Evolutionary conservation across 2,113 vertebrate genomes (phyloP), one percentile per base, ranked within the genome.

Genomic region (Hippocampus abdominalis): DNA sequence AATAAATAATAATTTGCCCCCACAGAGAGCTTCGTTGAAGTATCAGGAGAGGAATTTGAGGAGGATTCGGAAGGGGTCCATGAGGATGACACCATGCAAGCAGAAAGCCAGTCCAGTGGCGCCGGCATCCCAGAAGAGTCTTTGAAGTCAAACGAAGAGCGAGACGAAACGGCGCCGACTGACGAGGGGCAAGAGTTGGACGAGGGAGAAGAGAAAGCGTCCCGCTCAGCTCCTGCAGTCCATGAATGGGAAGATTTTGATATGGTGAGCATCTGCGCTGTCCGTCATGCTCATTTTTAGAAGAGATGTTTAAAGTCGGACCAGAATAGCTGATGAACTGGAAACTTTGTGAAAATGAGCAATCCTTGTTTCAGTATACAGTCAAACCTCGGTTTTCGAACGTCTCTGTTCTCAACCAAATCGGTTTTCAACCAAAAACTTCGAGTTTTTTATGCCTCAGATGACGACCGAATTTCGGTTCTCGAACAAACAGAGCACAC

Each of bases 211-310:
- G 63, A 77, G 51, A 6, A 23, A 1, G 60, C 79, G 49, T 25
- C 75, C 21, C 76, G 57, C 60, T 51, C 48, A 39, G 61, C 89
- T 27, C 79, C 66, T 23, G 81, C 75, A 0, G 6, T 29, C 2
- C 86, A 90, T 21, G 94, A 95, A 64, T 98, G 96, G 96, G 91
- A 95, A 77, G 85, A 95, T 64, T 79, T 96, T 67, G 89, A 91
- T 77, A 64, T 92, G 94, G 97, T 69, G 27, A 29, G 57, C 16
- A 32, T 32, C 13, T 13, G 13, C 23, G 8, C 15, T 16, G 57
- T 32, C 15, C 15, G 4, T 18, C 27, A 57, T 57, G 27, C 54
- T 25, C 11, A 57, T 25, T 57, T 32, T 3, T 16, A 11, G 7
- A 27, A 27, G 54, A 21, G 0, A 1, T 0, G 36, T 32, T 36